phyloP scores from a whole-genome alignment of 1,140 invertebrate genomes.

The Coptotermes formosanus region DNA sequence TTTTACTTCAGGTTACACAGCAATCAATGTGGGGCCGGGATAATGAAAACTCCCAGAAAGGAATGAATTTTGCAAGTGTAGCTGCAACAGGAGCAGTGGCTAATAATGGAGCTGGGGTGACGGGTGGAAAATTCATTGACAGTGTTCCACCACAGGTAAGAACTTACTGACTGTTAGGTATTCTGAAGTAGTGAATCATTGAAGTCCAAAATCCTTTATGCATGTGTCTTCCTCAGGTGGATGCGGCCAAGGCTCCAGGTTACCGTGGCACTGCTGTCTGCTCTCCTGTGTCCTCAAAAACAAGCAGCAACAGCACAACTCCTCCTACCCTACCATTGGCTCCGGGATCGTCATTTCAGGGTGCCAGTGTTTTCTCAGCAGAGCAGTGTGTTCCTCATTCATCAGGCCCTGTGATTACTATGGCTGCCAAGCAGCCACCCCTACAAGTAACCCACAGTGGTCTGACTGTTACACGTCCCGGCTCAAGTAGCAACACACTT shows the following conservation, averaged over 20 bases:
- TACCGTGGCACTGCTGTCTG: constrained; percentile 69
- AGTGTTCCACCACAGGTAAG: constrained; percentile 50
- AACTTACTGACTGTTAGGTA: neutral
- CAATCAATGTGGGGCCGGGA: constrained; percentile 66
- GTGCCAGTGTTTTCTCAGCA: constrained; percentile 9
- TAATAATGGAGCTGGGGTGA: constrained; percentile 45
- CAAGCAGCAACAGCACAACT: constrained; percentile 51
- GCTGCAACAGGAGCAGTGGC: constrained; percentile 60
- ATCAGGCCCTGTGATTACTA: constrained; percentile 16
- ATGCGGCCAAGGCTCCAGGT: constrained; percentile 78
- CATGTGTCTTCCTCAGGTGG: constrained; percentile 52
- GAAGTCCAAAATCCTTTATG: neutral
- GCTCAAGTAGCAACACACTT: neutral
- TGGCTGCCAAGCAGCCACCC: constrained; percentile 21
- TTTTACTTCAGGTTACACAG: constrained; percentile 51
- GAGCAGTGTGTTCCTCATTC: constrained; percentile 32
- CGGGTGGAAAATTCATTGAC: constrained; percentile 56
- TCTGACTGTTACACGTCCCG: neutral
- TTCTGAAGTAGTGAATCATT: neutral
- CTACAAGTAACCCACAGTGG: neutral
- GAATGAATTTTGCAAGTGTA: constrained; percentile 72
- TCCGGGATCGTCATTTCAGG: constrained; percentile 20
- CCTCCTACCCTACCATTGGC: constrained; percentile 32
- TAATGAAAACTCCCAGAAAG: constrained; percentile 59
- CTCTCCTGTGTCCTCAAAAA: constrained; percentile 68